These are phyloP conservation scores for Ligdia adustata DNA, from an alignment of 2,888 invertebrate species.

Conservation along the genomic window DNA sequence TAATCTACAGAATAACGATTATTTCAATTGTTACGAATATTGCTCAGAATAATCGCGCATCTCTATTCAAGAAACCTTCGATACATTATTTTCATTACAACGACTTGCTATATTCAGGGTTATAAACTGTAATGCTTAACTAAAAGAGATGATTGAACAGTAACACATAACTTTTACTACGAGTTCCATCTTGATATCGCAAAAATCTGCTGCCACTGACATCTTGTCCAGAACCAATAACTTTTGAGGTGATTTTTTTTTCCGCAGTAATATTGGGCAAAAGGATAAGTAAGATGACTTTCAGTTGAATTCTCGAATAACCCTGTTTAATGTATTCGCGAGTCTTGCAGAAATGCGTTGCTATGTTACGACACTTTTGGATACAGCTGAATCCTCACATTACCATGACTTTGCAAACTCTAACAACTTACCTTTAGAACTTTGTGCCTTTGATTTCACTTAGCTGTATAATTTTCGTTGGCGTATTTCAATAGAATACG, in stretches of 20 bases:
- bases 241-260: too few species aligned
- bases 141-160: too few species aligned
- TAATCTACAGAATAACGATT: constrained; percentile 1
- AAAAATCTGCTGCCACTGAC: too few species aligned
- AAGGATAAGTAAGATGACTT: too few species aligned
- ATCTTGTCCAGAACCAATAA: too few species aligned
- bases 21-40: constrained; percentile 2
- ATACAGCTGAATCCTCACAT: constrained; percentile 26
- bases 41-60: constrained; percentile 1
- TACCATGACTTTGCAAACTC: constrained; percentile 22
- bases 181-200: too few species aligned
- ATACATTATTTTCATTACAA: constrained; percentile 4
- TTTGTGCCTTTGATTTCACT: constrained; percentile 7
- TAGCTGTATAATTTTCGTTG: constrained; percentile 3
- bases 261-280: too few species aligned
- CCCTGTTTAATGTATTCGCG: constrained; percentile 30
- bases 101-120: constrained; percentile 17
- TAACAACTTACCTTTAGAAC: constrained; percentile 5
- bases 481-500: background rate
- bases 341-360: constrained; percentile 15
- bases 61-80: constrained; percentile 12
- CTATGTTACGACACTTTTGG: constrained; percentile 28
- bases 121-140: too few species aligned
- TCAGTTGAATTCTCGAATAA: too few species aligned
- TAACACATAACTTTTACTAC: too few species aligned